Conservation (phyloP, 92 coral and sea anemone genomes). For the Muricea muricata region DNA sequence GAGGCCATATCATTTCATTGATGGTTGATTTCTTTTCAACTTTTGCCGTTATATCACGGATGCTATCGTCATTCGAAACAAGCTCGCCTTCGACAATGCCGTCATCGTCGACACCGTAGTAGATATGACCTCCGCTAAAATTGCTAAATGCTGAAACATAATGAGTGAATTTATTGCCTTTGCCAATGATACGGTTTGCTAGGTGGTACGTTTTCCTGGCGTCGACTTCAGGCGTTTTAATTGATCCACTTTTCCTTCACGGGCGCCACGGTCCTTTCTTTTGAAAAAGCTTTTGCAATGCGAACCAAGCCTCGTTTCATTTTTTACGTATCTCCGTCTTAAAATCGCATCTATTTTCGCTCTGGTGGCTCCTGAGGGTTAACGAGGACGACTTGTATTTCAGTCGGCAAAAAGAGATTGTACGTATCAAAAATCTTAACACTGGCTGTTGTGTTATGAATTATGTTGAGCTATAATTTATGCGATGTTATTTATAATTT, state of each 20-base stretch:
- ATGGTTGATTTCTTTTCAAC: constrained; percentile 29
- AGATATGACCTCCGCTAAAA: constrained; percentile 45
- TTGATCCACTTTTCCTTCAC: constrained; percentile 24
- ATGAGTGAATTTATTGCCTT: constrained; percentile 28
- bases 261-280: background rate
- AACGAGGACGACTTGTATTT: constrained; percentile 26
- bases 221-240: constrained; percentile 28
- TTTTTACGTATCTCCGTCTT: background rate
- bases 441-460: too few species aligned
- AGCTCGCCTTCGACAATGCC: constrained; percentile 52
- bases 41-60: background rate
- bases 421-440: background rate
- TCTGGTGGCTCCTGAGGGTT: background rate
- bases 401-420: constrained; percentile 33
- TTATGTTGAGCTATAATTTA: too few species aligned
- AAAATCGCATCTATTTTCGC: constrained; percentile 2
- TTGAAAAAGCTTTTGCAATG: constrained; percentile 25
- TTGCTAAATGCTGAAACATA: constrained; percentile 57
- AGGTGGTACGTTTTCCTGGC: too few species aligned
- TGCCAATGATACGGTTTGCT: constrained; percentile 22
- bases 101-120: constrained; percentile 40
- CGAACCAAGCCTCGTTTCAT: background rate
- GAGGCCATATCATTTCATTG: constrained; percentile 48
- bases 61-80: constrained; percentile 7
- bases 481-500: too few species aligned